phyloP scores from a whole-genome alignment of 2,888 invertebrate species.

The Spodoptera picta region DNA sequence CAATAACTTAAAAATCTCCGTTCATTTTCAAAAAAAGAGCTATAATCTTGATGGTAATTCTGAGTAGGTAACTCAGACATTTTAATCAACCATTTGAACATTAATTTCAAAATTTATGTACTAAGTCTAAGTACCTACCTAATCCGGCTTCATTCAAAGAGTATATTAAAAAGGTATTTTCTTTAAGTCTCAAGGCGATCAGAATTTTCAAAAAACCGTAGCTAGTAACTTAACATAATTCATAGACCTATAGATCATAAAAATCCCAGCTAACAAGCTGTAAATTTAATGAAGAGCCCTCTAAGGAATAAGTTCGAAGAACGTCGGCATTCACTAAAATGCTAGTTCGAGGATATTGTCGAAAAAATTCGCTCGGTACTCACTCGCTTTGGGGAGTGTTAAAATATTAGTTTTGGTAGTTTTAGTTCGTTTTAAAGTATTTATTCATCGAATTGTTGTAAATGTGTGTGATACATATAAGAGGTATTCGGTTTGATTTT shows the following conservation, averaged over 20 bases:
- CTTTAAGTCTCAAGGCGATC: slow-evolving; percentile 33
- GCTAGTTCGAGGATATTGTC: slow-evolving; percentile 2
- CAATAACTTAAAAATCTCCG: neutral
- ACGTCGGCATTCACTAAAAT: slow-evolving; percentile 21
- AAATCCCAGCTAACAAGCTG: slow-evolving; percentile 50
- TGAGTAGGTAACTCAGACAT: neutral
- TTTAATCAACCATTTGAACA: slow-evolving; percentile 6
- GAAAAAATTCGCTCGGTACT: slow-evolving; percentile 3
- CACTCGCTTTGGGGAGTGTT: no score
- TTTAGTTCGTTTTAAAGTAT: no score
- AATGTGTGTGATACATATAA: no score
- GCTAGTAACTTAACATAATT: slow-evolving; percentile 43
- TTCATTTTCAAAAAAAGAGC: no score
- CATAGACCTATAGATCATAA: slow-evolving; percentile 52
- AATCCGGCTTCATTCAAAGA: slow-evolving; percentile 10
- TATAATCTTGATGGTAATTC: neutral
- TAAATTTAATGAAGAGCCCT: slow-evolving; percentile 51
- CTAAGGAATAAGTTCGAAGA: slow-evolving; percentile 18
- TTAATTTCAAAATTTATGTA: slow-evolving; percentile 9
- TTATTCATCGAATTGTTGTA: no score
- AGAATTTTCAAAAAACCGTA: slow-evolving; percentile 26
- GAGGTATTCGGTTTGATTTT: no score
- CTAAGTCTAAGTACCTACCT: slow-evolving; percentile 3
- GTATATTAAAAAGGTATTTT: slow-evolving; percentile 28
- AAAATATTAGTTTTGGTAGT: no score